A percentile compares a stretch with the other conserved stretches of the same genome.
Evolutionary conservation across 2,888 invertebrate genomes (phyloP).

Genomic region (Drosophila aldrichi): DNA sequence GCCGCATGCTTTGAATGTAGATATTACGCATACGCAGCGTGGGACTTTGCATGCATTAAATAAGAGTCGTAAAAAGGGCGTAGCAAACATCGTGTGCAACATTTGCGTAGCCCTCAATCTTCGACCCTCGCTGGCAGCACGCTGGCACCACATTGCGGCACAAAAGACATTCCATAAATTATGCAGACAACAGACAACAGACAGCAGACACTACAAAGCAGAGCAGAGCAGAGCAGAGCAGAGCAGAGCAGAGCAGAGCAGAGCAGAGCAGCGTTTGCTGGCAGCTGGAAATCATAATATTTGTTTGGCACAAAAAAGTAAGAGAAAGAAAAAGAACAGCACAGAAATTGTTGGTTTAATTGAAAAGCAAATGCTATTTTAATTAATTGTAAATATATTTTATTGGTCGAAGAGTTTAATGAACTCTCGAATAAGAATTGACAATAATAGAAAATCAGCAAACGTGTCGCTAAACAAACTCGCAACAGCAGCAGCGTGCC

Average conservation of each 20-base stretch:
- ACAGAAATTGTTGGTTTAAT: background rate
- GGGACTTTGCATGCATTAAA: constrained; percentile 74
- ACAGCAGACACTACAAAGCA: constrained; percentile 13
- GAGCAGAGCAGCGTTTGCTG: background rate
- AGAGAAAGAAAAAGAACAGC: background rate
- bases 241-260: background rate
- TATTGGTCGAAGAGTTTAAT: constrained; percentile 49
- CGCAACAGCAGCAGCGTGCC: constrained; percentile 54
- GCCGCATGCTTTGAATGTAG: constrained; percentile 11
- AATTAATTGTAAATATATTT: constrained; percentile 22
- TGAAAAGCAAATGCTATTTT: constrained; percentile 4
- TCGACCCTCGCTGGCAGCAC: no score
- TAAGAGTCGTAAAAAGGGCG: constrained; percentile 41
- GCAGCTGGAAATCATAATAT: constrained; percentile 12
- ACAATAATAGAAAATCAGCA: constrained; percentile 62
- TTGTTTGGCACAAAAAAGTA: constrained; percentile 1
- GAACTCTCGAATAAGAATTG: constrained; percentile 52
- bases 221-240: background rate
- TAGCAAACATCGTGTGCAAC: constrained; percentile 44
- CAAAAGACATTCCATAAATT: constrained; percentile 63
- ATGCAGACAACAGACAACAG: constrained; percentile 43
- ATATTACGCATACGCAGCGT: constrained; percentile 71
- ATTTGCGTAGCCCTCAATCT: constrained; percentile 43
- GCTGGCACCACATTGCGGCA: constrained; percentile 32
- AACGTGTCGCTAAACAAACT: constrained; percentile 66